These are phyloP conservation scores for Drosophila nikananu DNA, from an alignment of 1,140 invertebrate species.

Conservation along the genomic window DNA sequence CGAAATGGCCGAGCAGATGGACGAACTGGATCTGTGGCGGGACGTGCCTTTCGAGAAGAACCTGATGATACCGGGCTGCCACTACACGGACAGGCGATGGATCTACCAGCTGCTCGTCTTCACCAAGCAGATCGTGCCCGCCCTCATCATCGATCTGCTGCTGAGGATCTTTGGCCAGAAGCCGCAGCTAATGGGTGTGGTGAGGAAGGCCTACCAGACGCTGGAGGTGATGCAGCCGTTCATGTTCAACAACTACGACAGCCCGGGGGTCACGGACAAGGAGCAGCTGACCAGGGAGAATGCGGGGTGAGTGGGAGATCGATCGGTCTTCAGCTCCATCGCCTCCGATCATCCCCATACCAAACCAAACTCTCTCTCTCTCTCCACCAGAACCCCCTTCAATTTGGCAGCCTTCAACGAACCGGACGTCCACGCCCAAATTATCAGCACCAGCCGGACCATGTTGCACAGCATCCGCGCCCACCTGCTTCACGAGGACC, in stretches of 20 bases:
- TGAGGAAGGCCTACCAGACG: slow-evolving; percentile 63
- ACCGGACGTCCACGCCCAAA: slow-evolving; percentile 1
- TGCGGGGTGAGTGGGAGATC: slow-evolving; percentile 21
- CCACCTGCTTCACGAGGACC: slow-evolving; percentile 60
- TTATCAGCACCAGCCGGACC: slow-evolving; percentile 8
- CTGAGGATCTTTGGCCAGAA: slow-evolving; percentile 43
- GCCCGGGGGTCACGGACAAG: slow-evolving; percentile 52
- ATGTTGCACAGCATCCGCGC: slow-evolving; percentile 68
- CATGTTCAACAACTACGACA: slow-evolving; percentile 74
- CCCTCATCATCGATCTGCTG: slow-evolving; percentile 54
- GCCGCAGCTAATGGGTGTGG: slow-evolving; percentile 58
- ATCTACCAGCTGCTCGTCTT: slow-evolving; percentile 66
- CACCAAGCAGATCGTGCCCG: slow-evolving; percentile 66
- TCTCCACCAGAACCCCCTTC: slow-evolving; percentile 49
- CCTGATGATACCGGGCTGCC: slow-evolving; percentile 55
- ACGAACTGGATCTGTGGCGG: slow-evolving; percentile 42
- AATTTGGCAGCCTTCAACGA: slow-evolving; percentile 15
- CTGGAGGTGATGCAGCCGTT: slow-evolving; percentile 79
- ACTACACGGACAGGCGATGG: slow-evolving; percentile 59
- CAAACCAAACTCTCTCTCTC: background rate
- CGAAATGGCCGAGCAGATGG: slow-evolving; percentile 55
- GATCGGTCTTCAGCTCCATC: no score
- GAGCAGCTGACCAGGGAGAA: slow-evolving; percentile 12
- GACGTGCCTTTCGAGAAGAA: slow-evolving; percentile 58
- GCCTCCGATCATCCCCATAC: no score